Evolutionary conservation across 2,888 invertebrate genomes (phyloP), one percentile per base, ranked within the genome.

Genomic region (Cosmopolites sordidus): DNA sequence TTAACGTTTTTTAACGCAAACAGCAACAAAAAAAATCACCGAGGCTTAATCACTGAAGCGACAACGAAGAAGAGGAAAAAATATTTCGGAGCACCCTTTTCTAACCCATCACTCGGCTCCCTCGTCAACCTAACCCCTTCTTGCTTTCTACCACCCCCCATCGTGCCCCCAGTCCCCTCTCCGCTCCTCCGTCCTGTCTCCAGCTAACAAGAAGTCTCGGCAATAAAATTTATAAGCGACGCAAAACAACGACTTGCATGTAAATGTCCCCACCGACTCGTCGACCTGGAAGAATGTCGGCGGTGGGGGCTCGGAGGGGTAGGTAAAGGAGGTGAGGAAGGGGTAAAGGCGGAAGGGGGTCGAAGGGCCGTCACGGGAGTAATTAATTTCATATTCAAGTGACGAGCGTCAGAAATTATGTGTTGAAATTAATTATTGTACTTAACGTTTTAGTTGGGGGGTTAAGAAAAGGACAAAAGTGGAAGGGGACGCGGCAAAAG

Each of bases 151-250:
- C 22, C 4, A 3, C 22, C 4, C 8, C 22, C 8, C 22, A n/a
- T n/a, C n/a, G n/a, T n/a, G n/a, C 8, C 22, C 3, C 22, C 22
- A 3, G 22, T 3, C 8, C 22, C 22, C 8, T 22, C 22, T 44
- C 30, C 22, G 29, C 51, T 37, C 42, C 30, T 38, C 33, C 41
- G 46, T 52, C 46, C 42, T 43, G 51, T 52, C 37, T 17, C 47
- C 29, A 45, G 14, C 43, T 38, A 43, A 38, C 50, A 50, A 50
- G 66, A 68, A 68, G 65, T 62, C 60, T 60, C 63, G 60, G 63
- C 66, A 65, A 67, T 67, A 65, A 66, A 69, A 67, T 69, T 48
- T 67, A 68, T 64, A 63, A 64, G 64, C 65, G 62, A 61, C 60
- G 63, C 60, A 58, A 58, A 53, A 55, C 56, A 56, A 58, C 67